Evolutionary conservation across 2,797 vertebrate species (phyloP), one percentile per base, ranked within the genome.

Genomic region (Anolis apletophallus): DNA sequence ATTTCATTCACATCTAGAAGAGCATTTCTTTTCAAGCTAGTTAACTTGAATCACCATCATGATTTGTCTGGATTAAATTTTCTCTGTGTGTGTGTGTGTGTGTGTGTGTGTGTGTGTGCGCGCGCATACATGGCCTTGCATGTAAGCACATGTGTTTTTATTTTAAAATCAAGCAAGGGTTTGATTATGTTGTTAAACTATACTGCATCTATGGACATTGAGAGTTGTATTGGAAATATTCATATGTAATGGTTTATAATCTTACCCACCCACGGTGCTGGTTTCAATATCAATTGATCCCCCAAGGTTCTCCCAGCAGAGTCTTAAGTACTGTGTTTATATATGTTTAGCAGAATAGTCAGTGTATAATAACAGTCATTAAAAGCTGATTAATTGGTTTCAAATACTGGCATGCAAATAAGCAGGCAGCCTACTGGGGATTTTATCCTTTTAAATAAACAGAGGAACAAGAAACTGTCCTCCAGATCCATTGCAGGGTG

Each of bases 221-320:
- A 40, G 10, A 26, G n/a, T 73, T 36, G 5, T 4, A 32, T 68
- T 79, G 26, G n/a, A 85, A 88, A 3, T 32, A 26, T 50, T 90
- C 81, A 21, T 88, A 88, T 91, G 52, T 21, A 77, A 0, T 3
- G 71, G 80, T 84, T 61, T 85, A 85, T 73, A 0, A 26, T 52
- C 55, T 90, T 83, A 83, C 4, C 57, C 0, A 0, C 17, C 34
- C 73, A 85, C 74, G 9, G 54, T 7, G 14, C 1, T 77, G 0
- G 0, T 32, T 77, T 83, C 26, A 76, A 7, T 81, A 76, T 16
- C 0, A 74, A 32, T 87, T 78, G 16, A 0, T 1, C 3, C 36
- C 64, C 61, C 61, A 72, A 76, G 36, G 55, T 36, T 74, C n/a
- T 68, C 77, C 5, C 74, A 52, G 64, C 3, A 84, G 64, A 85